Evolutionary conservation across 2,797 vertebrate species (phyloP), one percentile per base, ranked within the genome.

Genomic region (Furcifer pardalis): DNA sequence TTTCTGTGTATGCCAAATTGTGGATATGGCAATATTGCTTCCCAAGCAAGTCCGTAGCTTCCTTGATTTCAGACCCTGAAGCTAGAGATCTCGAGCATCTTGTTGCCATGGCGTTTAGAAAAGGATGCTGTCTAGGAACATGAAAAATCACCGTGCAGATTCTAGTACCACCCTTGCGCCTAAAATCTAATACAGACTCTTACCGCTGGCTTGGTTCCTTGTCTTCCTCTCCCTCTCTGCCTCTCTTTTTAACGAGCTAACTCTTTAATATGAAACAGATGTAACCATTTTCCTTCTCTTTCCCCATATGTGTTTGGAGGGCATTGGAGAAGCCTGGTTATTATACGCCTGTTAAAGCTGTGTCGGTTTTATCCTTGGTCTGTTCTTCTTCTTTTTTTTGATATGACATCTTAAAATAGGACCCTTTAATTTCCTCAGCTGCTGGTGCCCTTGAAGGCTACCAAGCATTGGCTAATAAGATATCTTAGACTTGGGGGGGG

Each of bases 401-500:
- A 4, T 68, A 46, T 25, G 73, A 68, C 78, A 23, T 84, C 21
- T 13, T 60, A 79, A 89, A 89, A 72, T 2, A 12, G 49, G 49
- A 35, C 40, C 32, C 63, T 65, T 68, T 37, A 37, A 46, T 84
- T 72, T 84, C 56, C 78, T 81, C 37, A 35, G 65, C 60, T 91
- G 1, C 15, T 71, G 32, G 1, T 74, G 74, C 56, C 37, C 73
- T 85, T 46, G 44, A 79, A 2, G 77, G 84, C 6, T 59, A 65
- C 83, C 13, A 7, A 82, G 52, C 68, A 69, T 84, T 62, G 52
- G 63, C 76, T 91, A 84, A 76, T 82, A 44, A 1, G 72, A 52
- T 37, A 9, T 83, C 87, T 80, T 66, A 65, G 85, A 74, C 32
- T 87, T 87, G 71, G 89, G n/a, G n/a, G n/a, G n/a, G n/a, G n/a